Conservation (phyloP, 1,140 invertebrate genomes). For the Ptiloglossa arizonensis region DNA sequence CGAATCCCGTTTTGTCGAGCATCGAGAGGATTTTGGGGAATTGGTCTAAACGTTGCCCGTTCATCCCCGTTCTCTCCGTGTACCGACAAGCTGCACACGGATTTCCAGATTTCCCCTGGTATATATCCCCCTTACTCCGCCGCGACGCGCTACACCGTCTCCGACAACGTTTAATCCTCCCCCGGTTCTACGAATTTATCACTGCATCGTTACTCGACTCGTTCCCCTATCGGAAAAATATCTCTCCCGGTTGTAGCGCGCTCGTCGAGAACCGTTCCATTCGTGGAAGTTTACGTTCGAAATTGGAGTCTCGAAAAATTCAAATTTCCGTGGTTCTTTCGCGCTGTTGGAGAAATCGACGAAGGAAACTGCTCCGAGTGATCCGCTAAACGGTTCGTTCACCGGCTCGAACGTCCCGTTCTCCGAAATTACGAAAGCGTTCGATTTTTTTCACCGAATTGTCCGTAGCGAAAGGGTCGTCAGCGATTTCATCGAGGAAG, state of each 20-base stretch:
- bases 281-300: not conserved
- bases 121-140: not conserved
- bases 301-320: not conserved
- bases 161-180: not conserved
- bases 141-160: not conserved
- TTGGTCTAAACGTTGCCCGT: constrained; percentile 15
- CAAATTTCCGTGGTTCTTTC: not conserved
- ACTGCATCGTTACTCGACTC: not conserved
- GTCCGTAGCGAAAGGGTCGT: too few species aligned
- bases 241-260: not conserved
- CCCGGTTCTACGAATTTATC: not conserved
- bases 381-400: too few species aligned
- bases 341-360: too few species aligned
- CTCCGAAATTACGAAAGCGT: too few species aligned
- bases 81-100: not conserved
- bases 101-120: not conserved
- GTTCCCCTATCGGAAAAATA: not conserved
- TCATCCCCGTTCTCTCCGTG: not conserved
- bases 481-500: too few species aligned
- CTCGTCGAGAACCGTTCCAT: not conserved
- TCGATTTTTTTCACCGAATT: too few species aligned
- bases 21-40: constrained; percentile 35
- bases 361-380: too few species aligned
- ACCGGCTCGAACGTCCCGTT: too few species aligned
- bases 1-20: constrained; percentile 16